Conservation (phyloP, 2,888 invertebrate genomes). For the Drosophila pseudotakahashii region DNA sequence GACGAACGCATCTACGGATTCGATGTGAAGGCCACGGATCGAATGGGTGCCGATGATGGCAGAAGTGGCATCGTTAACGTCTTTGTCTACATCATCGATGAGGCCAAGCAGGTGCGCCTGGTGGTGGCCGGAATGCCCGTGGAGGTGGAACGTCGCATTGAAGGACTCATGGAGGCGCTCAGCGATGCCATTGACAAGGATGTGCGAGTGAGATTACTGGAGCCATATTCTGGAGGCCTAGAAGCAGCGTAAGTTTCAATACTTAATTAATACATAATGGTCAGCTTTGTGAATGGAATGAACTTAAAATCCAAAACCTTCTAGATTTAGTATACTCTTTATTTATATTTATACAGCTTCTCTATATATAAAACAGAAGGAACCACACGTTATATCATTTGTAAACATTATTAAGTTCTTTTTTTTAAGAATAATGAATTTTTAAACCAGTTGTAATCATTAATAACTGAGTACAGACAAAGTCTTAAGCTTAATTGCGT, state of each 20-base stretch:
- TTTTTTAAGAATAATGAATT: no score
- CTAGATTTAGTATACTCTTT: no score
- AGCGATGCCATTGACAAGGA: conserved; percentile 91
- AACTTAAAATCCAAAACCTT: no score
- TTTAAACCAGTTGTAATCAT: no score
- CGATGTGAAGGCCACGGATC: conserved; percentile 94
- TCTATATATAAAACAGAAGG: no score
- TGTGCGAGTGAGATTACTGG: conserved; percentile 90
- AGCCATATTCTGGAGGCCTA: conserved; percentile 87
- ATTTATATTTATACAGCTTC: no score
- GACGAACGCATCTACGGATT: conserved; percentile 93
- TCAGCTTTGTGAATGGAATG: no score
- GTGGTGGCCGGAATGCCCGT: conserved; percentile 91
- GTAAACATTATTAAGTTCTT: no score
- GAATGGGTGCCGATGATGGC: conserved; percentile 91
- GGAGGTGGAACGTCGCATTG: conserved; percentile 89
- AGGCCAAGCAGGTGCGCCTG: conserved; percentile 91
- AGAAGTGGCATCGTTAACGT: conserved; percentile 93
- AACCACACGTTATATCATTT: no score
- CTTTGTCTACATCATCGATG: conserved; percentile 93
- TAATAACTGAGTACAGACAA: no score
- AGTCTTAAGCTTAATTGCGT: no score
- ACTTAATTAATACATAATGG: no score
- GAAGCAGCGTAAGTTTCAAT: conserved; percentile 84
- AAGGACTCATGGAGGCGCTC: conserved; percentile 88